A percentile compares a stretch with the other conserved stretches of the same genome.
These are phyloP conservation scores for Tridacna crocea DNA, from an alignment of 2,888 invertebrate genomes.

Conservation along the genomic window DNA sequence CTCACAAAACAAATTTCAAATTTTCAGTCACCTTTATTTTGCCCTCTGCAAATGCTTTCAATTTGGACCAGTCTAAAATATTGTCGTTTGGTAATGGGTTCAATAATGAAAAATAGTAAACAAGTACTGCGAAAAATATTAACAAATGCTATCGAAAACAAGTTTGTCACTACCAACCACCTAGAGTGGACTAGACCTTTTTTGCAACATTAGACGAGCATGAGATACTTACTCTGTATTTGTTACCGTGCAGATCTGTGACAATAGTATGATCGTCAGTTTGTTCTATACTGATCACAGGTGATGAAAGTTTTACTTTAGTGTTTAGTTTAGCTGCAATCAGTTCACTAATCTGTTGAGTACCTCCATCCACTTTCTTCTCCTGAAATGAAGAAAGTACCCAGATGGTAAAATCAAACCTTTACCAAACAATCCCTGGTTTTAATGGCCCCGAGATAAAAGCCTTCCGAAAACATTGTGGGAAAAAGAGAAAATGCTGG, in stretches of 20 bases:
- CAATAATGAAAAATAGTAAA: no score
- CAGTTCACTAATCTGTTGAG: slow-evolving; percentile 83
- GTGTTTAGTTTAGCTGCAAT: slow-evolving; percentile 81
- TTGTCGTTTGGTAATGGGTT: no score
- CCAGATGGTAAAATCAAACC: not conserved
- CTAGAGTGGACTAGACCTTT: no score
- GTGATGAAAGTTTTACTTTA: slow-evolving; percentile 75
- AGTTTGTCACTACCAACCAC: no score
- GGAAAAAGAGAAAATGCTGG: not conserved
- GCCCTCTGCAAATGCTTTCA: no score
- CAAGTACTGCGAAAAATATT: no score
- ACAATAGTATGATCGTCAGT: slow-evolving; percentile 71
- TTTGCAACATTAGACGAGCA: no score
- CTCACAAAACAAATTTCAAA: no score
- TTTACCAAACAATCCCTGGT: no score
- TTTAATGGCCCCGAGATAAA: not conserved
- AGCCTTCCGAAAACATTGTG: not conserved
- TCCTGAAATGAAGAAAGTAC: slow-evolving; percentile 74
- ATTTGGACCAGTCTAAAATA: no score
- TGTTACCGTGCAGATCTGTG: slow-evolving; percentile 71
- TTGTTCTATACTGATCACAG: slow-evolving; percentile 80
- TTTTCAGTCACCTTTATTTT: no score
- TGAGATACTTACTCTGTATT: slow-evolving; percentile 59
- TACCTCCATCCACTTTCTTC: slow-evolving; percentile 83
- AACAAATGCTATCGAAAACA: no score